Evolutionary conservation across 2,888 invertebrate species (phyloP).

Genomic region (Eupithecia insigniata): DNA sequence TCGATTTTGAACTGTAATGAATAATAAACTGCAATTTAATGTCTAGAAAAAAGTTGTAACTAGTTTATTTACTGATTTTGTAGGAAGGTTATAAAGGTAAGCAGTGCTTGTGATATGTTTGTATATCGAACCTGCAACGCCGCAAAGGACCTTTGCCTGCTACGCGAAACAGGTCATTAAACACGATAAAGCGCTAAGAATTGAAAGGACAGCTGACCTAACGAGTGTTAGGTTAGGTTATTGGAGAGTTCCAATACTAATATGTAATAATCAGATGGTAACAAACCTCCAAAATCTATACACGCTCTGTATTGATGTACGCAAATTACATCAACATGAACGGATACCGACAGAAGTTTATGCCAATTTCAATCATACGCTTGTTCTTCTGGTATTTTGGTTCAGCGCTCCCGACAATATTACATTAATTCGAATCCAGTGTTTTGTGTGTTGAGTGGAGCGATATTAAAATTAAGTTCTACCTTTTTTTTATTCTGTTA

Average conservation of each 20-base stretch:
- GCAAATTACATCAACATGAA: conserved; percentile 57
- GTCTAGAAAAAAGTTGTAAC: too few relatives aligned
- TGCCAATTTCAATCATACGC: conserved; percentile 65
- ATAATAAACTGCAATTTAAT: too few relatives aligned
- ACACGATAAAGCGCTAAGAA: too few relatives aligned
- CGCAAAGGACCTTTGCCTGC: too few relatives aligned
- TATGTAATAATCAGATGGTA: background rate
- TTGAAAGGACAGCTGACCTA: too few relatives aligned
- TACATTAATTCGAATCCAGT: conserved; percentile 68
- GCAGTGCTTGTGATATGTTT: too few relatives aligned
- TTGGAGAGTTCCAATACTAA: too few relatives aligned
- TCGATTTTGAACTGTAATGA: too few relatives aligned
- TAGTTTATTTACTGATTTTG: too few relatives aligned
- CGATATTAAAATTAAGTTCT: background rate
- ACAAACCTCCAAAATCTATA: background rate
- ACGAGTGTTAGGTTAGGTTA: too few relatives aligned
- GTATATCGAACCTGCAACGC: too few relatives aligned
- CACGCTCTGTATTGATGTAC: conserved; percentile 38
- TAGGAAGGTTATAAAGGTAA: background rate
- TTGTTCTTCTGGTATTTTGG: conserved; percentile 55
- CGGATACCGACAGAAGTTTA: conserved; percentile 69
- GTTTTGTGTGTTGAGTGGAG: background rate
- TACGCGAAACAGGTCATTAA: too few relatives aligned
- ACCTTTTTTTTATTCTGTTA: background rate
- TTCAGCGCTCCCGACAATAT: conserved; percentile 57